A percentile compares a stretch with the other conserved stretches of the same genome.
Evolutionary conservation across 35 echinoderm and acorn worm species (phyloP).

Genomic region (Acanthaster planci): DNA sequence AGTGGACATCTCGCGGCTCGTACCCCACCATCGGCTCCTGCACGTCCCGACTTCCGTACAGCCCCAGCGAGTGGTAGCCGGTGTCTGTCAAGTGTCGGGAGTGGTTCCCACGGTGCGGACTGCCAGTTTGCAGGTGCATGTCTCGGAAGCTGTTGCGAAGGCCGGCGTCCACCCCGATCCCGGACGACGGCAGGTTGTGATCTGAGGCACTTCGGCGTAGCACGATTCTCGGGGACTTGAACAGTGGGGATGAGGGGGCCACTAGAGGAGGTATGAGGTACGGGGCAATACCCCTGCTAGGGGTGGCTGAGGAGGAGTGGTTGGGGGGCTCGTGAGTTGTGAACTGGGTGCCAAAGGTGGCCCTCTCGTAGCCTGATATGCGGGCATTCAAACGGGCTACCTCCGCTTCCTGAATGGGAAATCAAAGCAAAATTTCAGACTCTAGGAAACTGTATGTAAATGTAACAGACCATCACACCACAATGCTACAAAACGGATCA

Average conservation of each 20-base stretch:
- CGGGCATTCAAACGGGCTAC: slow-evolving; percentile 81
- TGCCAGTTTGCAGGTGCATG: not conserved
- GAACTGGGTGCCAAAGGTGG: slow-evolving; percentile 51
- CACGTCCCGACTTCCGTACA: not conserved
- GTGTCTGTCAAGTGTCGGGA: not conserved
- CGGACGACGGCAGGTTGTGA: not conserved
- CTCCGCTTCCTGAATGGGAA: slow-evolving; percentile 83
- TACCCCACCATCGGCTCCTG: not conserved
- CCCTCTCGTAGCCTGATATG: slow-evolving; percentile 84
- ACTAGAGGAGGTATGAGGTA: slow-evolving; percentile 8
- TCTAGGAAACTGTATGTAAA: too few relatives aligned
- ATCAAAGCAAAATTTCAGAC: slow-evolving; percentile 26
- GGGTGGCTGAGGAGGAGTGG: not conserved
- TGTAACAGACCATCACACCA: too few relatives aligned
- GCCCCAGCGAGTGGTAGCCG: not conserved
- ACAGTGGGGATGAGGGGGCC: not conserved
- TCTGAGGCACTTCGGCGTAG: slow-evolving; percentile 21
- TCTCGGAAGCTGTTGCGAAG: not conserved
- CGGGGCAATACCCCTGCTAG: not conserved
- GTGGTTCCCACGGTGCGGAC: not conserved
- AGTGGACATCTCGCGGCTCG: not conserved
- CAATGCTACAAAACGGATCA: too few relatives aligned
- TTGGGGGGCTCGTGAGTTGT: slow-evolving; percentile 32
- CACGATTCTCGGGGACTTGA: not conserved
- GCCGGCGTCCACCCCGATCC: not conserved